Base-by-base conservation (phyloP, 2,797 vertebrate genomes). In the Myoxocephalus aenaeus region DNA sequence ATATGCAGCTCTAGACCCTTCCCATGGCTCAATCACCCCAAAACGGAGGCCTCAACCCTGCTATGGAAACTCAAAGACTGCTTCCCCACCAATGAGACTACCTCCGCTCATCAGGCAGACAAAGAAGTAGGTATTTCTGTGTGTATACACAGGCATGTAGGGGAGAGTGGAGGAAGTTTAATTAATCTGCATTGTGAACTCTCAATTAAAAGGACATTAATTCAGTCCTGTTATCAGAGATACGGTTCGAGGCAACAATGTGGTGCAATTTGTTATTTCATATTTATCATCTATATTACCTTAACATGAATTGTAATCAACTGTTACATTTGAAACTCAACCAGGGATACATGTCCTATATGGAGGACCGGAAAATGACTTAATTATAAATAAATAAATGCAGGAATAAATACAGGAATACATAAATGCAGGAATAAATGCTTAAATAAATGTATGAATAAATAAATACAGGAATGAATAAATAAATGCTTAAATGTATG, bases 21-120 rank as follows among this genome's bases (percentile, higher is more conserved):
- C 61, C 92, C 95, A 95, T 97, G 97, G 96, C 94, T 96, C 86
- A 94, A 87, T 88, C 93, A 42, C 67, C 88, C 95, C 88, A 94
- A 96, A 92, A 93, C 96, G 29, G 94, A 97, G 90, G 93, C 93
- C 79, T 96, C 96, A 73, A 95, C 95, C 83, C 96, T 96, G 94
- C 94, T 97, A 84, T 98, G 97, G 97, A 98, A 97, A 92, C 95
- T 98, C 81, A 95, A 97, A 92, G 93, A 97, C 91, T 97, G 97
- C 92, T 98, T 98, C 93, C 96, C 96, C 89, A 90, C 93, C 94
- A 91, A 93, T 91, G 96, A 97, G 68, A 94, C 96, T 77, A 91
- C 90, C 46, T 87, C 94, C 48, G 87, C 79, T 66, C 71, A 93
- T 78, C 93, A 91, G 81, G 76, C 88, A 83, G 92, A 92, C 2